Evolutionary conservation across 2,888 invertebrate species (phyloP).

Genomic region (Ametastegia equiseti): DNA sequence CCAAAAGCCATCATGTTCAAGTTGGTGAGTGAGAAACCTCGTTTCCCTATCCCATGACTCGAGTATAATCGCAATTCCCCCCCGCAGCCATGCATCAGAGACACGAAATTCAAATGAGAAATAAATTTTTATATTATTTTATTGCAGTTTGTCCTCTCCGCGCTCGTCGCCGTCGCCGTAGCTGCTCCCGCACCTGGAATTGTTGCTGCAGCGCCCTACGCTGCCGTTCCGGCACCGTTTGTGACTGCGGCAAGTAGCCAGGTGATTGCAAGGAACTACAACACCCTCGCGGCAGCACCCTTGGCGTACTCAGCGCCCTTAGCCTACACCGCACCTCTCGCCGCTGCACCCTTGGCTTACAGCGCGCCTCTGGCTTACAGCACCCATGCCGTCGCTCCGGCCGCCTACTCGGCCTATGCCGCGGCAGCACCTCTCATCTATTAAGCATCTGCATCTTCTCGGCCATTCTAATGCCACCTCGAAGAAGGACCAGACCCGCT

Average conservation of each 20-base stretch:
- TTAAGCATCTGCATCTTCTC: background rate
- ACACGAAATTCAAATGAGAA: background rate
- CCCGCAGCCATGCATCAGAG: background rate
- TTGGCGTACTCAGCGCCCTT: conserved; percentile 77
- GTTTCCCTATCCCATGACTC: no score
- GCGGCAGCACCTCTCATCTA: background rate
- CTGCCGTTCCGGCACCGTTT: conserved; percentile 73
- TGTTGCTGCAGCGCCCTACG: conserved; percentile 60
- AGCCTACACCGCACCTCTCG: conserved; percentile 75
- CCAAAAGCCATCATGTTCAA: conserved; percentile 30
- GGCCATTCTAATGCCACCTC: no score
- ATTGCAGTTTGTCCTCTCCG: conserved; percentile 70
- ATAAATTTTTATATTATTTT: background rate
- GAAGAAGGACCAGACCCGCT: no score
- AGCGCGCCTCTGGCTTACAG: conserved; percentile 51
- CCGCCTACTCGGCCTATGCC: conserved; percentile 48
- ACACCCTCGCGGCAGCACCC: conserved; percentile 78
- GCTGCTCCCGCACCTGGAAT: conserved; percentile 56
- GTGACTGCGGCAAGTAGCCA: conserved; percentile 84
- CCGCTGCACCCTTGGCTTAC: conserved; percentile 69
- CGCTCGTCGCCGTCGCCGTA: conserved; percentile 72
- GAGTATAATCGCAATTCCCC: background rate
- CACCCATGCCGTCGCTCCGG: conserved; percentile 62
- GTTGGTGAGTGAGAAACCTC: conserved; percentile 1
- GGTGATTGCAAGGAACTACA: conserved; percentile 81